phyloP scores from a whole-genome alignment of 92 coral and sea anemone species.

The Epizoanthus stellaris region DNA sequence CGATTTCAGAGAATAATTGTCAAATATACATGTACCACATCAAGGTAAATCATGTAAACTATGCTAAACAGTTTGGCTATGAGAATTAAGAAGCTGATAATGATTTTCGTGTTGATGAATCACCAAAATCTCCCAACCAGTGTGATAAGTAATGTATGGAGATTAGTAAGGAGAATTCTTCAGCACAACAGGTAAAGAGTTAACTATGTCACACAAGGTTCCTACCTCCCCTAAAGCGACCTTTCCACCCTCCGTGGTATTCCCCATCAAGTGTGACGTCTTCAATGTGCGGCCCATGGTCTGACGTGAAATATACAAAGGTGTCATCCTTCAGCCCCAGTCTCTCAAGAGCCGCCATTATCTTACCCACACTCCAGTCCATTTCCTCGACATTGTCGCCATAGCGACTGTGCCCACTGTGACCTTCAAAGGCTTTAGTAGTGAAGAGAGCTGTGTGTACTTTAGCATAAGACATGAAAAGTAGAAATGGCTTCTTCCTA shows the following conservation, averaged over 20 bases:
- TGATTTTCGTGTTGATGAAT: neutral
- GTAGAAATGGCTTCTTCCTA: slow-evolving; percentile 74
- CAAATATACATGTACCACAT: too few species aligned
- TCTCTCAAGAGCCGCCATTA: too few species aligned
- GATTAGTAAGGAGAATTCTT: slow-evolving; percentile 14
- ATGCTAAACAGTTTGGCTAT: too few species aligned
- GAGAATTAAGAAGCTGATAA: too few species aligned
- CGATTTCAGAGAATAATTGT: too few species aligned
- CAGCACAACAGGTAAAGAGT: neutral
- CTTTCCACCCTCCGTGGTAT: slow-evolving; percentile 85
- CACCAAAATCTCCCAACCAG: too few species aligned
- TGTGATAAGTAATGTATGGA: too few species aligned
- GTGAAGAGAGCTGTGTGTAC: slow-evolving; percentile 85
- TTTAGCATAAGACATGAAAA: slow-evolving; percentile 81
- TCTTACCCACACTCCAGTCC: too few species aligned
- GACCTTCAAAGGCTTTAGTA: neutral
- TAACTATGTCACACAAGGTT: neutral
- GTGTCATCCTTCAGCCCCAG: too few species aligned
- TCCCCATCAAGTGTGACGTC: slow-evolving; percentile 57
- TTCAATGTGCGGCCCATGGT: slow-evolving; percentile 85
- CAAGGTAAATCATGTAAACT: too few species aligned
- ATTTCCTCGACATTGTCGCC: too few species aligned
- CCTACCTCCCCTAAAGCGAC: slow-evolving; percentile 81
- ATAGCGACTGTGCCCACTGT: too few species aligned
- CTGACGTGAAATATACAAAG: slow-evolving; percentile 54